Evolutionary conservation across 2,888 invertebrate species (phyloP).

Genomic region (Xiphydria camelus): DNA sequence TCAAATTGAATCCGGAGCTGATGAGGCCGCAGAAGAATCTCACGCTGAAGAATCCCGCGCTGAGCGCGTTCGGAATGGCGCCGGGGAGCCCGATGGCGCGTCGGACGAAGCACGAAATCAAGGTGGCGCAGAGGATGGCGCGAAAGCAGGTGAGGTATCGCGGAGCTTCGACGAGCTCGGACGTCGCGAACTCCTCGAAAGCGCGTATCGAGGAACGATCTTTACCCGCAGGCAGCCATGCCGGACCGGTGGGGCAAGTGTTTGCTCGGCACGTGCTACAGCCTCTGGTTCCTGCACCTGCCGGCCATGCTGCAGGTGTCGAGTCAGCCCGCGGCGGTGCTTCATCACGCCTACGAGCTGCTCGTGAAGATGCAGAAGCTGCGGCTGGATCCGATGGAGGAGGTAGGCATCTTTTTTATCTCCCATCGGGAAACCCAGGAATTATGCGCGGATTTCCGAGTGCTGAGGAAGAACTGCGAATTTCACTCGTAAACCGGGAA

Average conservation of each 20-base stretch:
- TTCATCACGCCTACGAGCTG: constrained; percentile 76
- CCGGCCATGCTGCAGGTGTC: constrained; percentile 76
- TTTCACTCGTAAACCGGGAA: no score
- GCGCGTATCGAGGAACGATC: neutral
- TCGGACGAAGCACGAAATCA: constrained; percentile 94
- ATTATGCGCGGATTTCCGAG: no score
- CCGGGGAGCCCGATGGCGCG: constrained; percentile 91
- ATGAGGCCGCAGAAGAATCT: constrained; percentile 58
- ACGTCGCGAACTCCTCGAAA: no score
- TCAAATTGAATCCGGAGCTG: constrained; percentile 67
- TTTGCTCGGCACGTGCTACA: constrained; percentile 84
- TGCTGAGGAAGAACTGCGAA: no score
- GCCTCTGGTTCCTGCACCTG: constrained; percentile 94
- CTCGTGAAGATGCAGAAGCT: constrained; percentile 85
- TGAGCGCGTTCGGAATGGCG: constrained; percentile 55
- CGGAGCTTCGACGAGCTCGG: no score
- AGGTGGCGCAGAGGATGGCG: constrained; percentile 83
- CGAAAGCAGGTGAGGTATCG: constrained; percentile 59
- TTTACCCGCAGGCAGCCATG: constrained; percentile 59
- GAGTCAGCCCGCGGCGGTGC: constrained; percentile 60
- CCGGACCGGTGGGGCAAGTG: constrained; percentile 94
- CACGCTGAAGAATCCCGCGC: constrained; percentile 46
- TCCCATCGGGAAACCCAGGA: no score
- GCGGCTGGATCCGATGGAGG: constrained; percentile 83
- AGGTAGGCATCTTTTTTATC: constrained; percentile 65